Evolutionary conservation across 1,140 invertebrate genomes (phyloP), one percentile per base, ranked within the genome.

Genomic region (Cotesia chilonis): DNA sequence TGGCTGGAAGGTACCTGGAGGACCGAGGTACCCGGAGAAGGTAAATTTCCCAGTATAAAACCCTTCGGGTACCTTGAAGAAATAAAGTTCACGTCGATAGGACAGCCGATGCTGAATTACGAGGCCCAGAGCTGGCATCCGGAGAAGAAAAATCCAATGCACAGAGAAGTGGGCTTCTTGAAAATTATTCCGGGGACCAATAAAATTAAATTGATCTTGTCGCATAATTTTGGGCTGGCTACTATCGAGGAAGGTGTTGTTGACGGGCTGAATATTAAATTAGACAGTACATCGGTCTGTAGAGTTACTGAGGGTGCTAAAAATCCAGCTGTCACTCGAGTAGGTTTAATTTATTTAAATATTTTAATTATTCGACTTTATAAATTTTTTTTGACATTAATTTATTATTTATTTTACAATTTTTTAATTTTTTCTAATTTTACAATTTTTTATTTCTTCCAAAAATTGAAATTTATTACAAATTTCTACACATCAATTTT

Each of bases 1-100:
- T 92, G 90, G 89, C 79, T 91, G n/a, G 80, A 90, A 63, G 92
- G 91, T 4, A 89, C 81, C 63, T 92, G 92, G 92, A 76, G 75
- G 67, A 89, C 89, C 1, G 82, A 88, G 59, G 64, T 70, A 54
- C 75, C 74, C 17, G 91, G 89, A 1, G 68, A 76, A 37, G 91
- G 90, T 6, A 76, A 81, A 51, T 92, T 87, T 79, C 90, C 92
- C 1, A 91, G 89, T 12, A 89, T 92, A 57, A 83, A 88, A 64
- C 81, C 88, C 2, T 92, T 92, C 65, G 78, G 78, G 14, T 93
- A 91, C 80, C 83, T 84, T 52, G 91, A 92, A 76, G 87, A 89
- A 74, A 77, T 92, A 2, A 88, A 88, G 68, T 93, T 92, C 76
- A 77, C 76, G 52, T 90, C 88, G 41, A 82, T 90, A 73, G 91